Evolutionary conservation across 2,797 vertebrate species (phyloP).

Genomic region (Microcaecilia unicolor): DNA sequence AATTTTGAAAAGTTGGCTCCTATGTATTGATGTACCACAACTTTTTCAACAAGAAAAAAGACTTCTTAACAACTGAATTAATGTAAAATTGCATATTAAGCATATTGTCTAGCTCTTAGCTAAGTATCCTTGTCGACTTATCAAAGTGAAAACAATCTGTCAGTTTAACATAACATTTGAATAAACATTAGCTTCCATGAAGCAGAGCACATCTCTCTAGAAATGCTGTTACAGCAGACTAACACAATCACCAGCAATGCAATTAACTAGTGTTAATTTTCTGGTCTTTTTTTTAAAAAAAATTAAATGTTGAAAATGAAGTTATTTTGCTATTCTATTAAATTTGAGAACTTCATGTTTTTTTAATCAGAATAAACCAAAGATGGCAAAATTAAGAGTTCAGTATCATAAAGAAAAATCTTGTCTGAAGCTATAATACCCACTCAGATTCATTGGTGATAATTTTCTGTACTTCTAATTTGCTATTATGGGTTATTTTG

Average conservation of each 20-base stretch:
- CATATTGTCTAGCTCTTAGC: too few species aligned
- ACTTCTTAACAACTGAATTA: too few species aligned
- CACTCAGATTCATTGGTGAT: fast-evolving
- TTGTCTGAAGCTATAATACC: not conserved
- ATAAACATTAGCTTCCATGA: not conserved
- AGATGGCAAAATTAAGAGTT: too few species aligned
- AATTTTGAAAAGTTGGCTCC: too few species aligned
- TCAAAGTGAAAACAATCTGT: too few species aligned
- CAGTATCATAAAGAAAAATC: too few species aligned
- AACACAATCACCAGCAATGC: not conserved
- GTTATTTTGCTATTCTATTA: not conserved
- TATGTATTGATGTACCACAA: too few species aligned
- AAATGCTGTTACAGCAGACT: not conserved
- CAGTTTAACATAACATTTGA: not conserved
- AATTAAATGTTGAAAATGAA: not conserved
- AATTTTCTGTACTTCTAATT: not conserved
- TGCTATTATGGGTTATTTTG: not conserved
- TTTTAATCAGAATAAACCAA: not conserved
- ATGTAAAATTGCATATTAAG: too few species aligned
- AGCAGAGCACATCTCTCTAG: not conserved
- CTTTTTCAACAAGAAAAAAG: too few species aligned
- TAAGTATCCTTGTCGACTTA: too few species aligned
- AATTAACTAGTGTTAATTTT: conserved; percentile 1
- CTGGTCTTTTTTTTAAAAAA: not conserved
- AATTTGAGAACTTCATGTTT: not conserved